These are phyloP conservation scores for Noctuana brunneofusca DNA, from an alignment of 2,888 invertebrate species.

Conservation along the genomic window DNA sequence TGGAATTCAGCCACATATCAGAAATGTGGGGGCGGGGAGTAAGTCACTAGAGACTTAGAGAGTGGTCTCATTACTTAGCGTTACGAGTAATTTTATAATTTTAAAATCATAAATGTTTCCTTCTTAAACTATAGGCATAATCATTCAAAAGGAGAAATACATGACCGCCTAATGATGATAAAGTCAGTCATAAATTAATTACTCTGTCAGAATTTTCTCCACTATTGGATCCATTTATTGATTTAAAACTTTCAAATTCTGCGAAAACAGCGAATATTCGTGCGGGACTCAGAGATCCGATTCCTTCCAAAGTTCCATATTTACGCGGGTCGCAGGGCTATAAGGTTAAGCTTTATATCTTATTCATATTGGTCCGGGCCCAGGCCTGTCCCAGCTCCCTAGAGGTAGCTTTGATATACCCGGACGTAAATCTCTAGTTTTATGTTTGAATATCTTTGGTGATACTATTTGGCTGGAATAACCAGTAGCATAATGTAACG, in stretches of 20 bases:
- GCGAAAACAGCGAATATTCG: not conserved
- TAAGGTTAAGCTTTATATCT: conserved; percentile 52
- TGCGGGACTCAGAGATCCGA: not conserved
- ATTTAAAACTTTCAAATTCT: not conserved
- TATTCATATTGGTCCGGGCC: conserved; percentile 57
- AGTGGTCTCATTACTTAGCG: not conserved
- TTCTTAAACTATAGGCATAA: too few species aligned
- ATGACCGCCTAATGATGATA: too few species aligned
- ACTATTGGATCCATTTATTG: too few species aligned
- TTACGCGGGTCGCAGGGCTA: conserved; percentile 6
- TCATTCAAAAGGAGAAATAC: too few species aligned
- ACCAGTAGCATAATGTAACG: not conserved
- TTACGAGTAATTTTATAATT: not conserved
- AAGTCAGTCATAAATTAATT: too few species aligned
- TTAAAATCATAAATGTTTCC: not conserved
- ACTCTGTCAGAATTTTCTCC: too few species aligned
- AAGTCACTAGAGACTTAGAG: not conserved
- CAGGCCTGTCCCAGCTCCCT: conserved; percentile 37
- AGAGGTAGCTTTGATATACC: conserved; percentile 11
- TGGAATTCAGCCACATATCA: not conserved
- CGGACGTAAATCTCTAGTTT: conserved; percentile 10
- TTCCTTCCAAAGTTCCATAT: conserved; percentile 15
- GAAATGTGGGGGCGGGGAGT: not conserved
- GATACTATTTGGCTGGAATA: conserved; percentile 3
- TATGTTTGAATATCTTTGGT: not conserved